Base-by-base conservation (phyloP, 2,113 vertebrate species). In the Microcebus lehilahytsara region DNA sequence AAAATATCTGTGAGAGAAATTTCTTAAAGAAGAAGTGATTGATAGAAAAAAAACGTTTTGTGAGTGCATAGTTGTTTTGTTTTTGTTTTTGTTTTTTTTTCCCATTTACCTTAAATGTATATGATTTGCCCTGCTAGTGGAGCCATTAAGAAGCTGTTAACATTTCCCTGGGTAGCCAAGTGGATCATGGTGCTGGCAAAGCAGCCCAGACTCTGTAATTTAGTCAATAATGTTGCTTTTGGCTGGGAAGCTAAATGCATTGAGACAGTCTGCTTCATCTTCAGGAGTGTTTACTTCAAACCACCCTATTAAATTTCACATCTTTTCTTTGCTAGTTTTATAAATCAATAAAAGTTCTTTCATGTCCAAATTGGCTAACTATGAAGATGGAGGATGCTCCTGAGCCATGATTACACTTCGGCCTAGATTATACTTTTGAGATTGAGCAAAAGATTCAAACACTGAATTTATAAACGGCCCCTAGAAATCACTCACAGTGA, bases 131-230 rank as follows among this genome's bases (percentile, higher is more conserved):
- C 77, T 89, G 30, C 25, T 40, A 69, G 46, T 19, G 75, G 42
- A 90, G 10, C 64, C 81, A 86, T 93, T 95, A 93, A 78, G 62
- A 96, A 93, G 89, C 89, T 95, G 6, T 89, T 93, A 95, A 94
- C 56, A 79, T 90, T 94, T 89, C 32, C 64, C 81, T n/a, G 49
- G 66, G 42, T 53, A 89, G 62, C 58, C 72, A 88, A 81, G 56
- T 69, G 37, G 66, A 91, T 79, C 53, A 8, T 14, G 32, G 27
- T 81, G 5, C 37, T 84, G 58, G 51, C 17, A 64, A 95, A 97
- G 62, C 6, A 91, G 30, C 27, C 23, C 60, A 69, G 60, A 69
- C 32, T 25, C 87, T 85, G 23, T 49, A 91, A 93, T 96, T 97
- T 91, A 83, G 12, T 83, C 93, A 96, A 96, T 87, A 75, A 92